Conservation (phyloP, 2,888 invertebrate genomes). For the Electrophaes corylata region DNA sequence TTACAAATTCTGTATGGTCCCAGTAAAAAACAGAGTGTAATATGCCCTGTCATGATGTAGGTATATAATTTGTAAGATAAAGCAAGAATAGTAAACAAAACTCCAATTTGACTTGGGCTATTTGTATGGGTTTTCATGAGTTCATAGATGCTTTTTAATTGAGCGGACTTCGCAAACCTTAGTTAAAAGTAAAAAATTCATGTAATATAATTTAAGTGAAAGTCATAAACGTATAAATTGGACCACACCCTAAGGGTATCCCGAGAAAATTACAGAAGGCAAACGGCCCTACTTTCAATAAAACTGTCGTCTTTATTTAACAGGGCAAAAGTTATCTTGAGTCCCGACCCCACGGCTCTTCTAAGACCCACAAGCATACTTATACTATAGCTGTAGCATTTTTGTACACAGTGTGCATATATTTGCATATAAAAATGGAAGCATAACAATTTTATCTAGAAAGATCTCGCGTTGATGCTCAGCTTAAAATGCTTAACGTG, state of each 20-base stretch:
- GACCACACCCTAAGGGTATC: conserved; percentile 62
- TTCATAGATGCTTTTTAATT: no score
- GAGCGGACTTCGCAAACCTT: background rate
- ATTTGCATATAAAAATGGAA: conserved; percentile 38
- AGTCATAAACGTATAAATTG: conserved; percentile 32
- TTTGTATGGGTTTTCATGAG: no score
- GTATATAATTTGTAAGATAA: no score
- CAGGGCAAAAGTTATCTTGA: conserved; percentile 76
- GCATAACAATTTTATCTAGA: conserved; percentile 17
- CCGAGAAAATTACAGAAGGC: conserved; percentile 79
- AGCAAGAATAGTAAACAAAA: no score
- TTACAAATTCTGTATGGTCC: no score
- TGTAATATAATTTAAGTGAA: background rate
- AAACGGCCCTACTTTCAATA: conserved; percentile 83
- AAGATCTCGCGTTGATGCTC: conserved; percentile 11
- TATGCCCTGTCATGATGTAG: no score
- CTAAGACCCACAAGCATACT: conserved; percentile 41
- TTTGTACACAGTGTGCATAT: conserved; percentile 1
- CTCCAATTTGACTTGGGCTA: no score
- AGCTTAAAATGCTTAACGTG: conserved; percentile 24
- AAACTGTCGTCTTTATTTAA: conserved; percentile 83
- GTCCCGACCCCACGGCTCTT: conserved; percentile 46
- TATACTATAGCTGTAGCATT: background rate
- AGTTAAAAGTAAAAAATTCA: background rate
- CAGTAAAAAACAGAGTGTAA: no score